Conservation (phyloP, 1,140 invertebrate genomes). For the Oreohelix idahoensis region DNA sequence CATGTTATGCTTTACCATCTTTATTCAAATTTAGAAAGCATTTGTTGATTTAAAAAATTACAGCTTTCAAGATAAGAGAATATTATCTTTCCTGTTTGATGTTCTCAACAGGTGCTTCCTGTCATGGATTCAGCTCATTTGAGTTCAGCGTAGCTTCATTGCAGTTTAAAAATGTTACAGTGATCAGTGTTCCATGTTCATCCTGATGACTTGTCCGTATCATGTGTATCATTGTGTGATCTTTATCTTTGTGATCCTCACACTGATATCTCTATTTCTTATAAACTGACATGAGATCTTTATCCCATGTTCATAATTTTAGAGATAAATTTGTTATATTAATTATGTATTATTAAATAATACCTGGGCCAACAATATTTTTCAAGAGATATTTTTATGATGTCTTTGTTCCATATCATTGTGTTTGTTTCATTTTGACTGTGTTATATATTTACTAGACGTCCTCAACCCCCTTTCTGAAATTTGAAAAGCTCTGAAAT, state of each 20-base stretch:
- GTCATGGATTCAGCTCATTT: slow-evolving; percentile 29
- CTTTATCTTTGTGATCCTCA: neutral
- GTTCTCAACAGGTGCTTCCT: slow-evolving; percentile 8
- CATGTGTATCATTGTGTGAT: neutral
- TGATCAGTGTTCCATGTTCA: slow-evolving; percentile 19
- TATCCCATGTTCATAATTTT: too few species aligned
- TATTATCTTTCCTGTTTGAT: neutral
- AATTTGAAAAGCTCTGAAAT: too few species aligned
- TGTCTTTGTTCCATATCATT: too few species aligned
- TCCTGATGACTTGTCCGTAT: neutral
- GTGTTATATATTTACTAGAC: too few species aligned
- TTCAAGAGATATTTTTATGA: too few species aligned
- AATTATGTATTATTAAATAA: too few species aligned
- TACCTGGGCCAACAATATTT: too few species aligned
- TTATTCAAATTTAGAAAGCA: too few species aligned
- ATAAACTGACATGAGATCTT: neutral
- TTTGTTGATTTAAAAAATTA: neutral
- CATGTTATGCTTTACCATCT: too few species aligned
- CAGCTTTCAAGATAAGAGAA: neutral
- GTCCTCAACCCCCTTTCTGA: too few species aligned
- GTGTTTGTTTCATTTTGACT: too few species aligned
- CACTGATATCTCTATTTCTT: neutral
- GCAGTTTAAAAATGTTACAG: neutral
- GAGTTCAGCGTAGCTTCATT: neutral
- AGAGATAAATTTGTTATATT: too few species aligned